These are phyloP conservation scores for Micoletzkya japonica DNA, from an alignment of 2,888 invertebrate genomes.

Conservation along the genomic window DNA sequence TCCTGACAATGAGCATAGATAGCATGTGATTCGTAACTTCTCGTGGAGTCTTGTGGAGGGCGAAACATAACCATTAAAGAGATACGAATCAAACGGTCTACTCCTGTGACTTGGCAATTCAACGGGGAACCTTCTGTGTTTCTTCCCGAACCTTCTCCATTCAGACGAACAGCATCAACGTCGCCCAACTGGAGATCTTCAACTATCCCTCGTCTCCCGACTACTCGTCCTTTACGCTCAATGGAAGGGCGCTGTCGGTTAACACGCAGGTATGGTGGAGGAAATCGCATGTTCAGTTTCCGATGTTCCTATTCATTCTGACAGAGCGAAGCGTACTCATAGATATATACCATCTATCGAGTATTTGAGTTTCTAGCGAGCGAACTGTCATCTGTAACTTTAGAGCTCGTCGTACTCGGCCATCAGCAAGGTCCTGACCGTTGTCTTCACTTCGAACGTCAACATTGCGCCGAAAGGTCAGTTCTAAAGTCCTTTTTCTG, in stretches of 20 bases:
- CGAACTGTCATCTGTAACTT: neutral
- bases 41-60: neutral
- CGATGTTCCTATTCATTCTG: neutral
- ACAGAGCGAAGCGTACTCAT: neutral
- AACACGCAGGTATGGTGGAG: conserved; percentile 18
- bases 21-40: neutral
- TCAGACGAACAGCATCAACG: conserved; percentile 25
- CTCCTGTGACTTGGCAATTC: no score
- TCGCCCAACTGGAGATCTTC: conserved; percentile 50
- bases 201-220: conserved; percentile 42
- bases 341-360: no score
- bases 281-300: neutral
- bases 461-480: no score
- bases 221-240: conserved; percentile 41
- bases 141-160: no score
- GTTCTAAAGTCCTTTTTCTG: no score
- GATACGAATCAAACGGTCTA: no score
- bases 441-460: conserved; percentile 7
- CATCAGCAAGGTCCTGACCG: neutral
- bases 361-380: neutral
- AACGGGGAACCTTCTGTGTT: no score
- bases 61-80: no score
- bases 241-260: conserved; percentile 36
- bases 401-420: conserved; percentile 13
- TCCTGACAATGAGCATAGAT: no score